Percentiles rank a stretch among this genome's conserved stretches.
These are phyloP conservation scores for Psix sp. DNA, from an alignment of 1,140 invertebrate genomes.

Conservation along the genomic window DNA sequence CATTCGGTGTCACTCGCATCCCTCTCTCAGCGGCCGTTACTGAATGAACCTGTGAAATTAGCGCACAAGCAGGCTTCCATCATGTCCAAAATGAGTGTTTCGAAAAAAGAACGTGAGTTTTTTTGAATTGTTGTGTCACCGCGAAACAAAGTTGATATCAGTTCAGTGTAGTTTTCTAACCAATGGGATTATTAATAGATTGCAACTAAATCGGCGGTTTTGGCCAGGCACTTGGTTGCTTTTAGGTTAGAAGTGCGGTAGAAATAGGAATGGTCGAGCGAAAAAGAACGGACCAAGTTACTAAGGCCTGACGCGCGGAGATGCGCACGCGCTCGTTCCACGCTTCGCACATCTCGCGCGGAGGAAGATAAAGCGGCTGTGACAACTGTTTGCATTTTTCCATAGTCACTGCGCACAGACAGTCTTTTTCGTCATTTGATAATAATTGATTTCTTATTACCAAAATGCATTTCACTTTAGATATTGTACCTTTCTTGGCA, in stretches of 20 bases:
- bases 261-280: conserved; percentile 35
- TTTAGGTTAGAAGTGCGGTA: conserved; percentile 41
- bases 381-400: conserved; percentile 4
- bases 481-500: too few relatives aligned
- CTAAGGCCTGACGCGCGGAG: conserved; percentile 9
- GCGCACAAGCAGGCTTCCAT: neutral
- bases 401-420: too few relatives aligned
- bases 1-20: too few relatives aligned
- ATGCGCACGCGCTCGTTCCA: conserved; percentile 35
- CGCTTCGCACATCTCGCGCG: conserved; percentile 8
- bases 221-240: conserved; percentile 14
- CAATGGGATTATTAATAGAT: conserved; percentile 45
- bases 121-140: conserved; percentile 4
- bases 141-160: conserved; percentile 2
- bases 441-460: too few relatives aligned
- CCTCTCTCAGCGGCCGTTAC: too few relatives aligned
- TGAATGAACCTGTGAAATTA: neutral
- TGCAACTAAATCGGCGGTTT: conserved; percentile 23
- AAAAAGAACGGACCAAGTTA: conserved; percentile 32
- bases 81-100: conserved; percentile 1
- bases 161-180: neutral
- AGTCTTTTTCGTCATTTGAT: neutral
- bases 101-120: conserved; percentile 4
- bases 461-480: too few relatives aligned
- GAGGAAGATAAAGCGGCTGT: neutral